Conservation (phyloP, 2,888 invertebrate genomes). For the Cataglyphis albicans region DNA sequence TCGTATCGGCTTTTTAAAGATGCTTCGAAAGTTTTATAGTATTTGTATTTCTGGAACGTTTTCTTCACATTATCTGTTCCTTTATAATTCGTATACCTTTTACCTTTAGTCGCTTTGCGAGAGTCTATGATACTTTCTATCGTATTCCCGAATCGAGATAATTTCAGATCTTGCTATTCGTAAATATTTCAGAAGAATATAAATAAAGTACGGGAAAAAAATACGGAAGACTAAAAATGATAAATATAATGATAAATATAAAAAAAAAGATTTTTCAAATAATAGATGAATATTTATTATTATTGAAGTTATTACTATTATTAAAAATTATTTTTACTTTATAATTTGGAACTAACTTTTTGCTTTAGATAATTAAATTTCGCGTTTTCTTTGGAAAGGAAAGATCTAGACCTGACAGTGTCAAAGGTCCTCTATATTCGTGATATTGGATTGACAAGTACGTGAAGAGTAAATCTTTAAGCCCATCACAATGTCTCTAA, state of each 20-base stretch:
- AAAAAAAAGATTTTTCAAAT: neutral
- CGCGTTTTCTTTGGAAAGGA: neutral
- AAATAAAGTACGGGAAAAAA: neutral
- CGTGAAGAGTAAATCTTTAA: conserved; percentile 62
- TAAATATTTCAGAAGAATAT: neutral
- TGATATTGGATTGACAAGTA: conserved; percentile 39
- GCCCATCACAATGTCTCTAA: conserved; percentile 49
- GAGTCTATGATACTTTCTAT: conserved; percentile 25
- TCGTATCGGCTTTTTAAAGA: conserved; percentile 20
- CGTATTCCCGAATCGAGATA: neutral
- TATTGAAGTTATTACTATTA: neutral
- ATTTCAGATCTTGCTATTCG: conserved; percentile 1
- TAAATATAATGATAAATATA: neutral
- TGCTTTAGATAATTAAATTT: conserved; percentile 9
- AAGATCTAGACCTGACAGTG: conserved; percentile 33
- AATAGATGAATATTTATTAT: neutral
- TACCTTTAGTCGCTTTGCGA: neutral
- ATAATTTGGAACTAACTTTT: neutral
- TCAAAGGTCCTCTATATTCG: conserved; percentile 25
- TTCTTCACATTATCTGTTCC: conserved; percentile 16
- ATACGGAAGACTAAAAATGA: neutral
- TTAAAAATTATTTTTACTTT: neutral
- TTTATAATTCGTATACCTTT: conserved; percentile 41
- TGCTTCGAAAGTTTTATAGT: conserved; percentile 21
- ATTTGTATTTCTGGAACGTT: conserved; percentile 17